These are phyloP conservation scores for Gerris lacustris DNA, from an alignment of 2,888 invertebrate genomes.

Conservation along the genomic window DNA sequence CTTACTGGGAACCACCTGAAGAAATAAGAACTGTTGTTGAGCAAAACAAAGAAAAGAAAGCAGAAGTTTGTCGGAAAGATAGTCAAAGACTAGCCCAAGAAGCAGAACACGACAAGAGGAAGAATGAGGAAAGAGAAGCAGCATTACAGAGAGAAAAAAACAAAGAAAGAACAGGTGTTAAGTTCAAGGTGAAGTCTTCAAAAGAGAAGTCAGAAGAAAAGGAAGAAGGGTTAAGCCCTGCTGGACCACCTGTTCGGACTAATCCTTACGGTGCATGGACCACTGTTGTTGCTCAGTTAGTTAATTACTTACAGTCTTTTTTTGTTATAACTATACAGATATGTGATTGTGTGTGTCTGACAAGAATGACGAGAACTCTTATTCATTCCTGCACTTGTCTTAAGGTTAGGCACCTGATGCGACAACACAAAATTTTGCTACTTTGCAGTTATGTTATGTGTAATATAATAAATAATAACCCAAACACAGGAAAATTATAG, in stretches of 20 bases:
- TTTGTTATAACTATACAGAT: no score
- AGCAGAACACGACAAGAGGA: conserved; percentile 27
- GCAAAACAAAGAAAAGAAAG: conserved; percentile 39
- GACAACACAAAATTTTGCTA: no score
- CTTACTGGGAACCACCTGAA: conserved; percentile 64
- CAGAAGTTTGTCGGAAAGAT: conserved; percentile 28
- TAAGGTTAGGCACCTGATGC: no score
- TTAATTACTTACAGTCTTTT: neutral
- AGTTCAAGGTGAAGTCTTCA: conserved; percentile 25
- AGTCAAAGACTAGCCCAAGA: neutral
- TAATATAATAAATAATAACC: no score
- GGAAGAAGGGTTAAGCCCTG: conserved; percentile 12
- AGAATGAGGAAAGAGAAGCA: conserved; percentile 38
- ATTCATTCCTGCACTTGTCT: no score
- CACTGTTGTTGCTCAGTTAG: conserved; percentile 25
- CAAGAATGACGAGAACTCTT: no score
- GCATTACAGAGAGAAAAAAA: conserved; percentile 36
- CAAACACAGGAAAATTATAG: no score
- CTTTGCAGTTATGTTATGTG: no score
- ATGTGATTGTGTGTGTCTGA: no score
- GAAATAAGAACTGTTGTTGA: conserved; percentile 49
- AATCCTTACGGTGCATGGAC: conserved; percentile 46
- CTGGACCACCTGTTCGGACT: conserved; percentile 47
- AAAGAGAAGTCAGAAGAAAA: conserved; percentile 34
- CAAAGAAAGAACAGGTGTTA: conserved; percentile 36